A percentile compares a stretch with the other conserved stretches of the same genome.
phyloP scores from a whole-genome alignment of 2,888 invertebrate species.

The Theodoxus fluviatilis region DNA sequence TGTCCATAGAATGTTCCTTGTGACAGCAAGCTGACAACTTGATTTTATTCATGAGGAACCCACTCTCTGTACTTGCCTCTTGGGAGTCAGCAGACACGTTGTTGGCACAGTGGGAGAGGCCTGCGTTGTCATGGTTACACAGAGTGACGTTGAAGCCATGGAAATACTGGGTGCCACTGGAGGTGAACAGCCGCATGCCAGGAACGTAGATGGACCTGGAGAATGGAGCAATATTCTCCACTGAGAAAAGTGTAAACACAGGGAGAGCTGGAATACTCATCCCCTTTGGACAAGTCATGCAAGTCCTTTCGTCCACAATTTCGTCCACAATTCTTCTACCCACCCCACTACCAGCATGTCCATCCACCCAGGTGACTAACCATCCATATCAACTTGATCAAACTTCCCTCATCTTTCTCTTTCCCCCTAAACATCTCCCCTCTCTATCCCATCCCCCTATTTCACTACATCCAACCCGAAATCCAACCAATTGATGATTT shows the following conservation, averaged over 20 bases:
- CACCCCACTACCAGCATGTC: no score
- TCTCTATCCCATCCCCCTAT: not conserved
- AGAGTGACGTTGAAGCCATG: slow-evolving; percentile 69
- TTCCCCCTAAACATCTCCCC: not conserved
- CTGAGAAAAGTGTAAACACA: not conserved
- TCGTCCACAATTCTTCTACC: no score
- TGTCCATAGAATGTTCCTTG: no score
- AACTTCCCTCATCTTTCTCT: not conserved
- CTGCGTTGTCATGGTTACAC: slow-evolving; percentile 64
- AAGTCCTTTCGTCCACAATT: no score
- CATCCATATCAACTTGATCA: no score
- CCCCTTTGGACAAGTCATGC: no score
- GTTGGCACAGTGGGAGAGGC: slow-evolving; percentile 64
- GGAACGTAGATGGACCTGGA: slow-evolving; percentile 45
- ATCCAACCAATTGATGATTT: not conserved
- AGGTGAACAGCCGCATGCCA: slow-evolving; percentile 61
- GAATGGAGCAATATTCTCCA: slow-evolving; percentile 14
- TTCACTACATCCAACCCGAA: not conserved
- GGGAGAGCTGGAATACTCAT: no score
- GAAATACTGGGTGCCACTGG: slow-evolving; percentile 69
- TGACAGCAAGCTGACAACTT: no score
- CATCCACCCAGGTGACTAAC: no score
- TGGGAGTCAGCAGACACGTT: slow-evolving; percentile 61
- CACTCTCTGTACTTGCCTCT: no score
- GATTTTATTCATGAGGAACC: no score